These are phyloP conservation scores for Oncopeltus fasciatus DNA, from an alignment of 1,140 invertebrate genomes.

Conservation along the genomic window DNA sequence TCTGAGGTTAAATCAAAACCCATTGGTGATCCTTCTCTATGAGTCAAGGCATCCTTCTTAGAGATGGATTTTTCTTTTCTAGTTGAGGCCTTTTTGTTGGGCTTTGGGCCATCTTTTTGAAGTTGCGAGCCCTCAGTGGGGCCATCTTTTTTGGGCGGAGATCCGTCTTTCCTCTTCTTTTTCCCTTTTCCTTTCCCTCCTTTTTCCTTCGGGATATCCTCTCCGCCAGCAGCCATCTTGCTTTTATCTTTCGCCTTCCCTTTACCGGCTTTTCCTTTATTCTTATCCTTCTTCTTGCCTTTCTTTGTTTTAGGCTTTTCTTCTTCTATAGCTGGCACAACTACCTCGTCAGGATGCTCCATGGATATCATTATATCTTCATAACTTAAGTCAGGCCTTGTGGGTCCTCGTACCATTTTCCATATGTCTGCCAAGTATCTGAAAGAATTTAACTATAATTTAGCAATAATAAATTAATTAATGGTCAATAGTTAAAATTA, in stretches of 20 bases:
- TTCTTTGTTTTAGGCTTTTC: neutral
- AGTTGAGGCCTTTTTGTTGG: no score
- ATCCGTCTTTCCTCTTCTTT: neutral
- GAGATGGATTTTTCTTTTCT: no score
- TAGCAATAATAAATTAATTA: no score
- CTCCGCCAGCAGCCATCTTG: neutral
- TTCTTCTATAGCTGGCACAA: neutral
- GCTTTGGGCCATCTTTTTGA: no score
- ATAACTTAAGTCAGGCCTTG: neutral
- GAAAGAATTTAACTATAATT: no score
- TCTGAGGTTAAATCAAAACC: neutral
- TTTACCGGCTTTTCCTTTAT: neutral
- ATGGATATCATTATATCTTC: neutral
- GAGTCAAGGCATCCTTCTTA: no score
- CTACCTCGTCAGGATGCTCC: neutral
- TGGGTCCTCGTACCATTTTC: neutral
- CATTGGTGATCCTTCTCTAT: neutral
- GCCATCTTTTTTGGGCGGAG: neutral
- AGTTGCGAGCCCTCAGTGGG: no score
- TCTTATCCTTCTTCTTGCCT: neutral
- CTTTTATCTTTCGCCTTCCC: no score
- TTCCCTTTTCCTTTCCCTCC: neutral
- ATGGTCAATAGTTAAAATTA: no score
- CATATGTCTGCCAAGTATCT: constrained; percentile 6
- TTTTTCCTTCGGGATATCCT: neutral